Base-by-base conservation (phyloP, 2,113 vertebrate species). In the Oncorhynchus nerka region DNA sequence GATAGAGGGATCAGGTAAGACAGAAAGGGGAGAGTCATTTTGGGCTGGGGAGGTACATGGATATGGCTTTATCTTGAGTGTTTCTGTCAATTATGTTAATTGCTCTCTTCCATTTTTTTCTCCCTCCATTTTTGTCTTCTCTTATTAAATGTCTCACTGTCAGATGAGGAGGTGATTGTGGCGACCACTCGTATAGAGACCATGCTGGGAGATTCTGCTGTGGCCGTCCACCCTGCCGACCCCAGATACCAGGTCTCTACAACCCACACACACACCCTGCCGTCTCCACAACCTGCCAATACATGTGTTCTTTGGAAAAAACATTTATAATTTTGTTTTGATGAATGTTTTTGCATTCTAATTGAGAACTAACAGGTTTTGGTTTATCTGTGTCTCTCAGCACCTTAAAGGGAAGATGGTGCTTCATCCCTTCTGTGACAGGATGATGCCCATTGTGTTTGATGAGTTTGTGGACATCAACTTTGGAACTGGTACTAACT, bases 151-250 rank as follows among this genome's bases (percentile, higher is more conserved):
- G 62, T 75, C 4, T 68, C 20, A 48, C 0, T 55, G 8, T 28
- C 22, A 95, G 94, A 93, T 34, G 94, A 95, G 74, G 96, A 97
- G 79, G 93, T 97, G 2, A 86, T 96, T 0, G 95, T 98, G 61
- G 96, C 95, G 12, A 98, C 96, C 5, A 98, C 96, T 0, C 95
- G 96, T 89, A 93, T 97, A 2, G 96, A 97, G 93, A 97, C 96
- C 0, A 92, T 97, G 93, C 88, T 97, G 67, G 96, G 96, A 45
- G 96, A 98, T 6, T 92, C 94, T 3, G 96, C 94, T 0, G 94
- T 97, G 34, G 96, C 96, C 0, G 94, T 97, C 9, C 96, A 97
- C 83, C 95, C 96, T 0, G 39, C 81, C 0, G 96, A 97, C 68
- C 13, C 91, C 32, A 91, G 96, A 39, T 97, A 34, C 32, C 32